Conservation (phyloP, 2,888 invertebrate species). For the Callosobruchus maculatus region DNA sequence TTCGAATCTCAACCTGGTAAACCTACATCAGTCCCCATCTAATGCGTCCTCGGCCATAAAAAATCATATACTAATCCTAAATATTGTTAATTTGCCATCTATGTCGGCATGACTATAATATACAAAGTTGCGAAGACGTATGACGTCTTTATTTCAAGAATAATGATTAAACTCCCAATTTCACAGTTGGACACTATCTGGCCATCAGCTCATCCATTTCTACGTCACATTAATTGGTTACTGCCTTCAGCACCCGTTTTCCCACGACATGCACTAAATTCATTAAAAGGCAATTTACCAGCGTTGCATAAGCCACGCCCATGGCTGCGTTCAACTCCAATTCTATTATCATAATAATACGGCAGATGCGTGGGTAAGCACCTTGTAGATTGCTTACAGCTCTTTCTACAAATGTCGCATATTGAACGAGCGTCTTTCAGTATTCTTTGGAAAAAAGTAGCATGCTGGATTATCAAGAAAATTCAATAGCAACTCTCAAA, state of each 20-base stretch:
- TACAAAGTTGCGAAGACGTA: no score
- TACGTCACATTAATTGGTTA: not conserved
- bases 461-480: no score
- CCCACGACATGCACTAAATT: not conserved
- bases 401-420: not conserved
- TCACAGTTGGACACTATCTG: not conserved
- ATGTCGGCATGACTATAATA: no score
- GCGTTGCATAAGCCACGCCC: not conserved
- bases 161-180: not conserved
- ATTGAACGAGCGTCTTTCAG: no score
- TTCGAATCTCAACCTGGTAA: no score
- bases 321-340: conserved; percentile 22
- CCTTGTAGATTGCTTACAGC: not conserved
- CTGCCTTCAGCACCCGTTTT: not conserved
- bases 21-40: no score
- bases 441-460: no score
- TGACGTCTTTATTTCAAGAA: not conserved
- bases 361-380: conserved; percentile 36
- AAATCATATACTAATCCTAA: no score
- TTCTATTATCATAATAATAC: conserved; percentile 39
- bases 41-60: no score
- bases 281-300: not conserved
- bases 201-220: not conserved
- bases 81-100: no score
- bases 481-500: no score